phyloP scores from a whole-genome alignment of 2,797 vertebrate species.

The Eremophila alpestris region DNA sequence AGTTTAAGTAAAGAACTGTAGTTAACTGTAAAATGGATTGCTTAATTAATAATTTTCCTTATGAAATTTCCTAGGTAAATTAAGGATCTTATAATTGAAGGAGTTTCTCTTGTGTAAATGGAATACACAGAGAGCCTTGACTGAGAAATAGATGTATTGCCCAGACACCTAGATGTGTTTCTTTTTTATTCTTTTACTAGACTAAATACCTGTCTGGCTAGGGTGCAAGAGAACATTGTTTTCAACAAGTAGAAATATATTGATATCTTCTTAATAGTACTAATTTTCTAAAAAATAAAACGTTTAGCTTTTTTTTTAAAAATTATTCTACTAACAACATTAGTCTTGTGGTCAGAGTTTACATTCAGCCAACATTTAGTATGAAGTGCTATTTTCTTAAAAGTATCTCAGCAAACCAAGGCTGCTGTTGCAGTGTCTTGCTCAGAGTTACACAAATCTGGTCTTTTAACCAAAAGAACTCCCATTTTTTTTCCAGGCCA shows the following conservation, averaged over 20 bases:
- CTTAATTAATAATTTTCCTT: constrained; percentile 74
- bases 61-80: constrained; percentile 69
- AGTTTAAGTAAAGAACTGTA: constrained; percentile 69
- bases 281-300: not conserved
- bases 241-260: not conserved
- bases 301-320: not conserved
- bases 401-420: not conserved
- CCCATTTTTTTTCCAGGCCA: not conserved
- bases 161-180: constrained; percentile 10
- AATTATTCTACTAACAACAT: not conserved
- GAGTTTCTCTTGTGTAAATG: constrained; percentile 66
- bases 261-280: not conserved
- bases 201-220: not conserved
- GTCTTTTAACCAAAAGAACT: not conserved
- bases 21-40: constrained; percentile 72
- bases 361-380: not conserved
- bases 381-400: not conserved
- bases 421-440: not conserved
- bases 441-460: not conserved
- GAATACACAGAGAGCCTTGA: constrained; percentile 34
- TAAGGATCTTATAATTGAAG: constrained; percentile 67
- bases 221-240: not conserved
- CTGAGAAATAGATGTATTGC: constrained; percentile 39
- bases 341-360: not conserved
- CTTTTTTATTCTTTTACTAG: not conserved